These are phyloP conservation scores for Buteo buteo DNA, from an alignment of 2,113 vertebrate genomes.

Conservation along the genomic window DNA sequence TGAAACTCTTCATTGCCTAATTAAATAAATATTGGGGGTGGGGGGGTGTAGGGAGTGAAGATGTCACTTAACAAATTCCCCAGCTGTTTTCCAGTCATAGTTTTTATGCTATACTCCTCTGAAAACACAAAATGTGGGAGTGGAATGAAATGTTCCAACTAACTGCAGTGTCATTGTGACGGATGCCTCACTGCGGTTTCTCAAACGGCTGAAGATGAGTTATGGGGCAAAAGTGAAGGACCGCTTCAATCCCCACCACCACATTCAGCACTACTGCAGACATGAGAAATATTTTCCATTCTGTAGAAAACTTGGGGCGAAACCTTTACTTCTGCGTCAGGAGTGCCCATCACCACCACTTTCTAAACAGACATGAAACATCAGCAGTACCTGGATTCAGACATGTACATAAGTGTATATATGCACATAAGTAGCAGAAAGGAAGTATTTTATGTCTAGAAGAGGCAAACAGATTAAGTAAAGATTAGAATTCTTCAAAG, in stretches of 20 bases:
- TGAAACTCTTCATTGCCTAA: background rate
- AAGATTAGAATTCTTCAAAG: background rate
- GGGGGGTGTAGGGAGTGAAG: background rate
- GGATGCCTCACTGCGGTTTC: background rate
- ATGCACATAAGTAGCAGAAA: background rate
- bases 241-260: background rate
- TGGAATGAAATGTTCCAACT: background rate
- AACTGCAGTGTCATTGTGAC: background rate
- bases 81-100: background rate
- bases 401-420: background rate
- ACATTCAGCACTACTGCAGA: background rate
- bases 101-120: background rate
- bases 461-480: background rate
- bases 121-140: background rate
- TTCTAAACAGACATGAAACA: background rate
- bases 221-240: background rate
- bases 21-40: background rate
- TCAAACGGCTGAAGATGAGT: background rate
- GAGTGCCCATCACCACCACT: background rate
- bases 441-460: background rate
- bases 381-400: background rate
- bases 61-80: background rate
- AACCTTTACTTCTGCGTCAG: background rate
- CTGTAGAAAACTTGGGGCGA: background rate
- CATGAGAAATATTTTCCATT: background rate